phyloP scores from a whole-genome alignment of 2,797 vertebrate species.

The Falco columbarius region DNA sequence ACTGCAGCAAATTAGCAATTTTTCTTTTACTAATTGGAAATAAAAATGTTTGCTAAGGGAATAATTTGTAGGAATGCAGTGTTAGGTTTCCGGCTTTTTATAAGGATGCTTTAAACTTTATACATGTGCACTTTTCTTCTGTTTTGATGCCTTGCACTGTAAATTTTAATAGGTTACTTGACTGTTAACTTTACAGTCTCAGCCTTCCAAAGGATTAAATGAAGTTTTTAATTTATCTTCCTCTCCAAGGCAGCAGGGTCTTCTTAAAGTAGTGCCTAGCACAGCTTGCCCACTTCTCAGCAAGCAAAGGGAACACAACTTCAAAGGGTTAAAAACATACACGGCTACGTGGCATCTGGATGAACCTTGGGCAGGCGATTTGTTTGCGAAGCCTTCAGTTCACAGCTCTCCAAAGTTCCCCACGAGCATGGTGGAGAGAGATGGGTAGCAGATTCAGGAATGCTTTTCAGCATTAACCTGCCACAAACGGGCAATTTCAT shows the following conservation, averaged over 20 bases:
- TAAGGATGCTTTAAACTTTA: slow-evolving; percentile 57
- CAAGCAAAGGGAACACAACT: background rate
- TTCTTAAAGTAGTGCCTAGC: background rate
- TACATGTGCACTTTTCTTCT: slow-evolving; percentile 34
- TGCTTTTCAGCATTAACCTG: background rate
- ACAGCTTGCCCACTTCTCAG: background rate
- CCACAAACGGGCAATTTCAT: background rate
- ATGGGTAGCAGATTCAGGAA: background rate
- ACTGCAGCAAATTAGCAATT: slow-evolving; percentile 93
- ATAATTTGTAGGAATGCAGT: slow-evolving; percentile 74
- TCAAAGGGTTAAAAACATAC: slow-evolving; percentile 16
- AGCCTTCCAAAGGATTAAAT: slow-evolving; percentile 42
- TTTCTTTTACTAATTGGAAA: slow-evolving; percentile 95
- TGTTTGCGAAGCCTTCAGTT: slow-evolving; percentile 29
- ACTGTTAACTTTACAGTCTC: slow-evolving; percentile 62
- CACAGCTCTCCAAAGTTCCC: slow-evolving; percentile 24
- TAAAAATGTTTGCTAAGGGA: slow-evolving; percentile 89
- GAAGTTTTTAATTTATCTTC: slow-evolving; percentile 49
- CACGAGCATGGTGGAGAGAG: background rate
- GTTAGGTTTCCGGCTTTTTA: slow-evolving; percentile 72
- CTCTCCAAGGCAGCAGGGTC: background rate
- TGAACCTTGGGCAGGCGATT: slow-evolving; percentile 22
- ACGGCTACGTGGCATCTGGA: background rate
- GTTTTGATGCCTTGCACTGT: slow-evolving; percentile 55
- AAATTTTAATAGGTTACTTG: slow-evolving; percentile 38